Evolutionary conservation across 2,888 invertebrate species (phyloP).

Genomic region (Sphinx pinastri): DNA sequence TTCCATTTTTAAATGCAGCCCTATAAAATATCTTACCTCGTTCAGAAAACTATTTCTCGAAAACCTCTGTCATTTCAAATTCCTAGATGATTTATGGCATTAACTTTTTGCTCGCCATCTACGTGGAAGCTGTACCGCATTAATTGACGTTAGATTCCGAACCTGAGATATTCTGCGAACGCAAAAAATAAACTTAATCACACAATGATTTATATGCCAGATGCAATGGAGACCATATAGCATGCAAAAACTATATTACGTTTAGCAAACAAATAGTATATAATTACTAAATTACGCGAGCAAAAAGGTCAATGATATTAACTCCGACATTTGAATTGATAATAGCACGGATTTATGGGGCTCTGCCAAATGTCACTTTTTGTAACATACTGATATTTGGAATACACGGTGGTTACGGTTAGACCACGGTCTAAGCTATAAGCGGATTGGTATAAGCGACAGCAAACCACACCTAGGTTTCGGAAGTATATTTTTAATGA

Average conservation of each 20-base stretch:
- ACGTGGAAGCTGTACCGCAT: background rate
- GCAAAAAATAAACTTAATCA: background rate
- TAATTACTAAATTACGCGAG: constrained; percentile 11
- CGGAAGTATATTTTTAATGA: too few relatives aligned
- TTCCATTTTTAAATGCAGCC: background rate
- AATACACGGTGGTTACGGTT: constrained; percentile 10
- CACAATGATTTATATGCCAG: constrained; percentile 7
- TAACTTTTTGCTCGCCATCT: background rate
- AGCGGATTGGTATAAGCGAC: background rate
- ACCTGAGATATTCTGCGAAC: background rate
- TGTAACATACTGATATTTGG: constrained; percentile 21
- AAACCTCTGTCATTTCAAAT: background rate
- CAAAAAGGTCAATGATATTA: constrained; percentile 20
- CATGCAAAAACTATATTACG: constrained; percentile 1
- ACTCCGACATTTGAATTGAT: constrained; percentile 3
- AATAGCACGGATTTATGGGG: background rate
- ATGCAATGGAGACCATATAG: background rate
- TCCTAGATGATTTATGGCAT: constrained; percentile 9
- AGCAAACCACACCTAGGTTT: too few relatives aligned
- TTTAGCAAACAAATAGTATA: constrained; percentile 9
- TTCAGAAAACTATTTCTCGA: background rate
- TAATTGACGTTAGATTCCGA: background rate
- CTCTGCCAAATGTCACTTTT: constrained; percentile 23
- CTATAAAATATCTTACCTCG: background rate
- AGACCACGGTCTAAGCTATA: background rate